Evolutionary conservation across 1,140 invertebrate species (phyloP), one percentile per base, ranked within the genome.

Genomic region (Lutraria rhynchaena): DNA sequence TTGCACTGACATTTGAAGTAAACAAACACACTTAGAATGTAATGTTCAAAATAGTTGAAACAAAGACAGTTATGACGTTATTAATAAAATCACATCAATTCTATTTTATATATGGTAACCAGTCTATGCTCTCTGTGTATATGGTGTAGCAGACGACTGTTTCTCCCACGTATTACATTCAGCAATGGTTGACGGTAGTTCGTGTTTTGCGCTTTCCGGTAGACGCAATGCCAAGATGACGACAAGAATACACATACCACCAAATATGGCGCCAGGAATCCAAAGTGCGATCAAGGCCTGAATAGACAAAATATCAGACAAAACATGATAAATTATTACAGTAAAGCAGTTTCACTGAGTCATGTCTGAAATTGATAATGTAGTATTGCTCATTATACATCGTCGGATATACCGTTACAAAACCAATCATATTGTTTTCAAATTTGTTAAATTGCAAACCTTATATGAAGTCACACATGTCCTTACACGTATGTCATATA

Each of bases 261-360:
- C 60, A 46, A 78, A 78, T 37, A 78, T 78, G 19, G 75, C 75
- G 3, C 75, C 75, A 5, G 75, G 75, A 37, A 67, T 67, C 75
- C 75, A 78, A 24, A 57, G 29, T 7, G 63, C 60, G 11, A 65
- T 67, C n/a, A 78, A 29, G 1, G 75, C 75, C 75, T 78, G 41
- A n/a, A n/a, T n/a, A n/a, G n/a, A n/a, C 13, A 76, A 35, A 4
- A 37, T 37, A 29, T n/a, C 5, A n/a, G 53, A n/a, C 7, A 15
- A 11, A 11, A 46, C 9, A 19, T 19, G 19, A 19, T 46, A 7
- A 46, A 46, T 7, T 46, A 46, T 46, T 11, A 11, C 7, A 7
- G 44, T 11, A 19, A 46, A 46, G 19, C 44, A 46, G 44, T 7
- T 46, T 11, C 19, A 19, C 19, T 19, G 44, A 46, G 44, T 19